Base-by-base conservation (phyloP, 2,888 invertebrate genomes). In the Drosophila anomelani region DNA sequence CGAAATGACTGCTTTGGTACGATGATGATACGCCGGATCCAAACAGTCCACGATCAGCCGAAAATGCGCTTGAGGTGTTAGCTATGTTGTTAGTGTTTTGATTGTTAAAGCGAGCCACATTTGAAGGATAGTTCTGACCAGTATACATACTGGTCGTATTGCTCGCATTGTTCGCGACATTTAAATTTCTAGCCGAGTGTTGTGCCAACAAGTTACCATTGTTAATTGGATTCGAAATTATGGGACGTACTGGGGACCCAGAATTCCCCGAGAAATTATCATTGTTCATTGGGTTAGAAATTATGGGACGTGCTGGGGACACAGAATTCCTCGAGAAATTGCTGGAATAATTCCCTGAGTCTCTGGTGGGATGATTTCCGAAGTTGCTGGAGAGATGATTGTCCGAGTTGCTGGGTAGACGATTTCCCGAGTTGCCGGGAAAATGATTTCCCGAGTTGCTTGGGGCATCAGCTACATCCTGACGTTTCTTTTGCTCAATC, bases 401-500 rank as follows among this genome's bases (percentile, higher is more conserved):
- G 4, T 17, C 32, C 4, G 4, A 9, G 13, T 34, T 7, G 17
- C 49, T 34, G 4, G 32, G 0, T 8, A 20, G 32, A 20, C 17
- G 49, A 17, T 12, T 32, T 32, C 17, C 49, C 4, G 13, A 49
- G 49, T 49, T 49, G 17, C 32, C 2, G 5, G 47, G 10, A 3
- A n/a, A 9, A 9, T 49, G 12, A 32, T 32, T 49, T 13, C 17
- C 49, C 12, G 12, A 7, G 12, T 12, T 32, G 1, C 12, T 49
- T 23, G 34, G 8, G 26, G 38, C 8, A 9, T 17, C 32, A 15
- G 20, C 51, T 9, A 12, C 34, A 1, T 82, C 76, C 51, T 77
- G 72, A 12, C 81, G 75, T 58, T 91, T 91, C 57, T 91, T 91
- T 46, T 91, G 89, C 67, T 91, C 90, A 57, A 92, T 88, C 6